phyloP scores from a whole-genome alignment of 2,888 invertebrate species.

The Alentia gelatinosa region DNA sequence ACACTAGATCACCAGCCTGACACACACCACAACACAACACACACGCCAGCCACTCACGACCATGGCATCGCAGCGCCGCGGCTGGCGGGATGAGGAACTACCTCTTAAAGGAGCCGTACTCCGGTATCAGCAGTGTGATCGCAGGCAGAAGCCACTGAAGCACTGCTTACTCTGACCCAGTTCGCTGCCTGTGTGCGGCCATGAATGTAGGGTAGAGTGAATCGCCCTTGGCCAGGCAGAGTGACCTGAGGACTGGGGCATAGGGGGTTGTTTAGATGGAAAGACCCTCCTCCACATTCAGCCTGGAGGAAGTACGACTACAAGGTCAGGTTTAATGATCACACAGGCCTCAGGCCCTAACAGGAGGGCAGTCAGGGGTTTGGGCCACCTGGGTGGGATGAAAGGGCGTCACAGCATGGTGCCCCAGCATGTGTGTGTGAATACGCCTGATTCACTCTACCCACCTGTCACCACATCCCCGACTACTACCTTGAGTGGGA shows the following conservation, averaged over 20 bases:
- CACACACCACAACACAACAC: not conserved
- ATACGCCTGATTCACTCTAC: not conserved
- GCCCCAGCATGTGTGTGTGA: too few species aligned
- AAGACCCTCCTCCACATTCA: too few species aligned
- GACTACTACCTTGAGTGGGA: too few species aligned
- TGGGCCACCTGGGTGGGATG: not conserved
- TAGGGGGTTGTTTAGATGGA: not conserved
- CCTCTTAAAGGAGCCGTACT: conserved; percentile 1
- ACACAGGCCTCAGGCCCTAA: not conserved
- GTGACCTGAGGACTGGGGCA: not conserved
- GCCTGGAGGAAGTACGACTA: not conserved
- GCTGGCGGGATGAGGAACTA: not conserved
- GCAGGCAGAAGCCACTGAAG: not conserved
- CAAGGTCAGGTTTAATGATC: not conserved
- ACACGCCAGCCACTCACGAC: not conserved
- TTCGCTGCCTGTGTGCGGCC: not conserved
- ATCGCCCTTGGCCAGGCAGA: too few species aligned
- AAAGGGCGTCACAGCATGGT: not conserved
- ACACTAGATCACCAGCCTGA: conserved; percentile 35
- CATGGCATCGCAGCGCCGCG: conserved; percentile 26
- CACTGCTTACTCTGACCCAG: not conserved
- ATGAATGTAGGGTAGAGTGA: too few species aligned
- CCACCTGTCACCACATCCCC: not conserved
- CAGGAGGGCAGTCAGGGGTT: not conserved
- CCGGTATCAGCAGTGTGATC: conserved; percentile 26